Base-by-base conservation (phyloP, 1,140 invertebrate species). In the Helicoverpa armigera region DNA sequence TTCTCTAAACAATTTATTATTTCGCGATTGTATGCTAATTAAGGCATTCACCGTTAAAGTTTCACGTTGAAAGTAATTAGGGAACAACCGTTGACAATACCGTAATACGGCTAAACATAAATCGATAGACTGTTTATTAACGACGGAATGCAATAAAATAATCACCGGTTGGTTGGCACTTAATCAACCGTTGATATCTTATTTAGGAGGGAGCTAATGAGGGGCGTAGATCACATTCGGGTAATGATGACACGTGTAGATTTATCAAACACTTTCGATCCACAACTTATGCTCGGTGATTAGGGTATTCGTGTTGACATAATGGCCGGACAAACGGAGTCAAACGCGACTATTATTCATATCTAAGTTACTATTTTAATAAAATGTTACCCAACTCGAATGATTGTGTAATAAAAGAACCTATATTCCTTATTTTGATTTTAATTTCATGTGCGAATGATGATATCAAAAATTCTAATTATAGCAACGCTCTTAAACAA, bases 301-400 rank as follows among this genome's bases (percentile, higher is more conserved):
- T 95, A 94, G 87, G 85, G 81, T 87, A 91, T 91, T 91, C 89
- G 84, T 95, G 93, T 95, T 94, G 92, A 94, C 93, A 94, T 95
- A 94, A 94, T 92, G 86, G 85, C 87, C 84, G 86, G 87, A 73
- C 89, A 90, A 94, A 91, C 86, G 88, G 83, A 89, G 87, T 92
- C 88, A 93, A 94, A 92, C 85, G 86, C 76, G 86, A 81, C 85
- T 83, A 92, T 92, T 88, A 90, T 85, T 93, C 87, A 94, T 82
- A 80, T 85, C 3, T 5, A 35, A 43, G 54, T 9, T 18, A 35
- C 23, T 58, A 50, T 50, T 72, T 73, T 43, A 56, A 29, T 14
- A 35, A 35, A 35, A 35, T 35, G 3, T 35, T 35, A 35, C 35
- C 35, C 35, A 35, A 11, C 29, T 75, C 43, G 51, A 53, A 16